Evolutionary conservation across 2,113 vertebrate species (phyloP).

Genomic region (Scophthalmus maximus): DNA sequence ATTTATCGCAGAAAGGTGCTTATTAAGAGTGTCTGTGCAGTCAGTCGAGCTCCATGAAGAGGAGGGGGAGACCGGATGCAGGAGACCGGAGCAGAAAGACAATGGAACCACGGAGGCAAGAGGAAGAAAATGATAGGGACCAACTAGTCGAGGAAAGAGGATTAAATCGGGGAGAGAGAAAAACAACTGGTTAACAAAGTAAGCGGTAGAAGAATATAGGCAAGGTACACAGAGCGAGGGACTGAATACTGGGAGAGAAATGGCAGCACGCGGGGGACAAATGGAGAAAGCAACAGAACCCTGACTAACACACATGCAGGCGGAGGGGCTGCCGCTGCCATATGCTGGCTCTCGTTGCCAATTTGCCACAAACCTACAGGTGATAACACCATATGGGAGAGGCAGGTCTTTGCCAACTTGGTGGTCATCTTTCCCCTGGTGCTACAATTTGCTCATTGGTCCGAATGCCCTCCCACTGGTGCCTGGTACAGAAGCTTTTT

Average conservation of each 20-base stretch:
- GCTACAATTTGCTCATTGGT: constrained; percentile 36
- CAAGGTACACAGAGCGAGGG: constrained; percentile 22
- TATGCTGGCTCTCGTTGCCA: constrained; percentile 78
- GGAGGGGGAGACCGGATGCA: constrained; percentile 16
- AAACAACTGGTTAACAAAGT: constrained; percentile 34
- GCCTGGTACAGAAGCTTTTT: constrained; percentile 6
- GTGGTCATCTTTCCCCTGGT: constrained; percentile 47
- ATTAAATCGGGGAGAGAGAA: constrained; percentile 24
- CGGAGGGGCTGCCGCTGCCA: constrained; percentile 64
- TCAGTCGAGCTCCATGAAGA: constrained; percentile 37
- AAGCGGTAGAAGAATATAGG: constrained; percentile 14
- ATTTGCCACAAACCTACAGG: constrained; percentile 78
- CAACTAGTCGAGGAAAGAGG: constrained; percentile 10
- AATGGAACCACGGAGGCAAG: constrained; percentile 21
- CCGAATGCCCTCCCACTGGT: constrained; percentile 44
- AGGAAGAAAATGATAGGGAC: constrained; percentile 27
- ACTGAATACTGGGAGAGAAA: constrained; percentile 41
- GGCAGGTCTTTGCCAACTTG: constrained; percentile 66
- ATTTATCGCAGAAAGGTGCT: constrained; percentile 75
- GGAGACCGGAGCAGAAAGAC: constrained; percentile 23
- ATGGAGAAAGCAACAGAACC: constrained; percentile 39
- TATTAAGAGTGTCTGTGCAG: constrained; percentile 74
- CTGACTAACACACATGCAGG: constrained; percentile 49
- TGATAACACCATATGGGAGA: constrained; percentile 82
- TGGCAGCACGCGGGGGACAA: not conserved